Evolutionary conservation across 2,888 invertebrate genomes (phyloP), one percentile per base, ranked within the genome.

Genomic region (Apocheima hispidaria): DNA sequence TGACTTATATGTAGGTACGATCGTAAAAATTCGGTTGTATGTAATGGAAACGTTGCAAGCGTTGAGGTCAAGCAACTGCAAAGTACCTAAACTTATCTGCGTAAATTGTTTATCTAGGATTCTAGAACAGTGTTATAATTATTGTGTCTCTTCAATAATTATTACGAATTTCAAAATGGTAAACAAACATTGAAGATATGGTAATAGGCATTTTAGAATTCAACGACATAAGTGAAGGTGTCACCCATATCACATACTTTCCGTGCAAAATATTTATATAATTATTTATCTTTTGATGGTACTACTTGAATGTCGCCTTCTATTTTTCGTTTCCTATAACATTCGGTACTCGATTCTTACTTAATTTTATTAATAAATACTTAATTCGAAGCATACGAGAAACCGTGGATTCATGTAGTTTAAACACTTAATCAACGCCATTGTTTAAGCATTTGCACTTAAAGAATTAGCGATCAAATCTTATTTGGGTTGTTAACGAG

Each of bases 401-500:
- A 20, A 7, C 4, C 5, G 14, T 43, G 14, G 0, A n/a, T 23
- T 1, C 28, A 14, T 3, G 14, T 16, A 43, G 43, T 26, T n/a
- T 44, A 26, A 44, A 14, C 43, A 33, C 40, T 53, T 52, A 48
- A 54, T 60, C 54, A 60, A 55, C 38, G 49, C 20, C 44, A 55
- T 51, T 46, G 50, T 28, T 36, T 36, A 49, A 53, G 30, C 21
- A 50, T 50, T 46, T 40, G 55, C 38, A 55, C 55, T 60, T 55
- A 60, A 60, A 60, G 35, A 54, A 60, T 60, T 49, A 60, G 60
- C 50, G 55, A 55, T 60, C 56, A 52, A 52, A 61, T 56, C 44
- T 10, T 48, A 52, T 62, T 51, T 52, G 48, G 60, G 55, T 56
- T 61, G 51, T 46, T 61, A 56, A 61, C 51, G 51, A 56, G 56